Evolutionary conservation across 2,113 vertebrate genomes (phyloP).

Genomic region (Ceuthmochares aereus): DNA sequence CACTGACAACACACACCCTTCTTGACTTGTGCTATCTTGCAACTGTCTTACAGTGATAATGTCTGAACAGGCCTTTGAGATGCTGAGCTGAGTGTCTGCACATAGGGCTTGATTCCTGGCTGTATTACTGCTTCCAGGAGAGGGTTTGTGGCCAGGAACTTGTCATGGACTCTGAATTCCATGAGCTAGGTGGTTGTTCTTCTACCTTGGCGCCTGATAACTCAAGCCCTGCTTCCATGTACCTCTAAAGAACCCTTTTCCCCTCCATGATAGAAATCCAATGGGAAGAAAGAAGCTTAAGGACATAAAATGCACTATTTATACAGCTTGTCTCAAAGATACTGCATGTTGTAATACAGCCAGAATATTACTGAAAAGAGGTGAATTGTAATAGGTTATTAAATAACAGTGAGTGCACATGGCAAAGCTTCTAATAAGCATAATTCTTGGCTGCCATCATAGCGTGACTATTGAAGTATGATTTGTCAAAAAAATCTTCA

Average conservation of each 20-base stretch:
- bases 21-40: not conserved
- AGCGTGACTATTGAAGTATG: constrained; percentile 44
- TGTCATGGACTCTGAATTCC: not conserved
- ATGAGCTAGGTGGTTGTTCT: not conserved
- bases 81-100: not conserved
- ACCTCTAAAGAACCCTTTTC: constrained; percentile 57
- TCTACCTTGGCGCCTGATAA: not conserved
- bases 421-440: constrained; percentile 58
- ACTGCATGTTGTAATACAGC: constrained; percentile 59
- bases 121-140: not conserved
- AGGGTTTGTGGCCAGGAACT: not conserved
- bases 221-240: constrained; percentile 30
- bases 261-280: constrained; percentile 51
- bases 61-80: not conserved
- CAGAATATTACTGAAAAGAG: constrained; percentile 3
- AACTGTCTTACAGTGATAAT: not conserved
- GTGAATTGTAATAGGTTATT: constrained; percentile 14
- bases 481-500: constrained; percentile 38
- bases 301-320: constrained; percentile 66
- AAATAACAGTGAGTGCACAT: constrained; percentile 41
- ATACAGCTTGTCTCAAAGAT: constrained; percentile 60
- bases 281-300: constrained; percentile 40
- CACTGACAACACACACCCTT: no score
- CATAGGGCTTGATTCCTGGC: not conserved
- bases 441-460: constrained; percentile 55